Percentiles rank a stretch among this genome's conserved stretches.
Evolutionary conservation across 2,888 invertebrate genomes (phyloP).

Genomic region (Orthonevra nobilis): DNA sequence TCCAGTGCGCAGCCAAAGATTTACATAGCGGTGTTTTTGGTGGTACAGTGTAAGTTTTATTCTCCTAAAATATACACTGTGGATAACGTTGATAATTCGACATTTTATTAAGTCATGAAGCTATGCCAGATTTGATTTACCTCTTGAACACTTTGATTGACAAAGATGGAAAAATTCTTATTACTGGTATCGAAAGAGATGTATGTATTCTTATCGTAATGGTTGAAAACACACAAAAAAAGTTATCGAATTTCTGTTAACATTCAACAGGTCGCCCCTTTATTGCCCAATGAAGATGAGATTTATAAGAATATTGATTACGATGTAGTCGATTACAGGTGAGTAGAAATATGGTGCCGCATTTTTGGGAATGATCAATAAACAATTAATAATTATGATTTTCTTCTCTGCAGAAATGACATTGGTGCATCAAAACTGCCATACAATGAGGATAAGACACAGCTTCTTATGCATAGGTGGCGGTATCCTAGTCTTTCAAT

Average conservation of each 20-base stretch:
- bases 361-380: too few species aligned
- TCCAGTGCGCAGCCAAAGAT: constrained; percentile 94
- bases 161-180: constrained; percentile 90
- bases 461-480: constrained; percentile 97
- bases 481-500: constrained; percentile 95
- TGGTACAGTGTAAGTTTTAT: constrained; percentile 88
- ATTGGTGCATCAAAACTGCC: constrained; percentile 86
- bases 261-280: constrained; percentile 80
- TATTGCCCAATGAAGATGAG: constrained; percentile 85
- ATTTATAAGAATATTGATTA: constrained; percentile 93
- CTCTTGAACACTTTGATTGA: constrained; percentile 92
- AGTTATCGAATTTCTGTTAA: too few species aligned
- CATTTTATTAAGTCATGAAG: constrained; percentile 86
- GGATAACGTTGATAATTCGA: too few species aligned
- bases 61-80: too few species aligned
- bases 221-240: too few species aligned
- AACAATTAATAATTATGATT: too few species aligned
- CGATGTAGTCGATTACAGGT: constrained; percentile 89
- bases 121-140: constrained; percentile 94
- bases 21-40: constrained; percentile 98
- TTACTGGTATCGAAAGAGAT: constrained; percentile 91
- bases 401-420: constrained; percentile 82
- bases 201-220: constrained; percentile 81
- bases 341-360: constrained; percentile 64
- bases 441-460: constrained; percentile 89